Base-by-base conservation (phyloP, 2,888 invertebrate genomes). In the Pogonocherus hispidulus region DNA sequence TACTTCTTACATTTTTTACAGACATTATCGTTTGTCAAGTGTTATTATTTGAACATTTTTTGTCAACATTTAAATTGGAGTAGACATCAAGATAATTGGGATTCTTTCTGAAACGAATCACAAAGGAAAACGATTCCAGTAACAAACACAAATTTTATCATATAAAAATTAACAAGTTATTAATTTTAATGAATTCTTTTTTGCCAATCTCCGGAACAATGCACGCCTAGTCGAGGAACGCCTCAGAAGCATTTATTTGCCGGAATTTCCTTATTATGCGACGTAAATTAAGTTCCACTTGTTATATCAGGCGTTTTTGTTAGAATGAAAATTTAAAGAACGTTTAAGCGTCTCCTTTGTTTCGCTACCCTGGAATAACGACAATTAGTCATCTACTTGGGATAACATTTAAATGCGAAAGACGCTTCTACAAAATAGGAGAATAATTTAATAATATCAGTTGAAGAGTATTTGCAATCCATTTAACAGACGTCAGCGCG, bases 401-500 rank as follows among this genome's bases (percentile, higher is more conserved):
- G 57, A 67, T 63, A 67, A 67, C 67, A 63, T 69, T 64, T 64
- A 57, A 64, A 64, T 60, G 59, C 56, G 64, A 69, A 62, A 60
- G 68, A 62, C 60, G 68, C 49, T 64, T 64, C 32, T 55, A 55
- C 51, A 64, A 60, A 64, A 68, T 68, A 62, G 62, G 47, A 66
- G 69, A 63, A 63, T 66, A 66, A 70, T 66, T 63, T 66, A 59
- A 70, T 69, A 69, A 69, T 68, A 60, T 70, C 63, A 59, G 63
- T 63, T 66, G 63, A 54, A 68, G 63, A 66, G 66, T 70, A 70
- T 70, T 69, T 70, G 59, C 66, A 52, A 70, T 70, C 63, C 66
- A 63, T 66, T 70, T 66, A 70, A 47, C 47, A 54, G 47, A 62
- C 67, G 54, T 67, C 67, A 51, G 47, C 63, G 57, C 47, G 56